phyloP scores from a whole-genome alignment of 2,113 vertebrate genomes.

The Chitala chitala region DNA sequence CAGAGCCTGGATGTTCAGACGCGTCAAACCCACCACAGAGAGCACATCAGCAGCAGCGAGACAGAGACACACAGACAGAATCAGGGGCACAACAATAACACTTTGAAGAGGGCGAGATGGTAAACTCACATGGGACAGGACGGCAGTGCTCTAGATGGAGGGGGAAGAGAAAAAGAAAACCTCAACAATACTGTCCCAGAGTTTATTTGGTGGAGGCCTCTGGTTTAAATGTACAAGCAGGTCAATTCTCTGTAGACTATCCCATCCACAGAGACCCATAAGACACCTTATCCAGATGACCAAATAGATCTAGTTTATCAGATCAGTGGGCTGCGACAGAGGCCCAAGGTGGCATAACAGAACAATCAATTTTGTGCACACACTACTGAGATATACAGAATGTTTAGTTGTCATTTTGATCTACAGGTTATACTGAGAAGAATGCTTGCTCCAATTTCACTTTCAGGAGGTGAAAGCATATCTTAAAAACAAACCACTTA shows the following conservation, averaged over 20 bases:
- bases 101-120: neutral
- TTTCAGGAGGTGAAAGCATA: too few relatives aligned
- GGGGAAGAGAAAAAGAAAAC: slow-evolving; percentile 30
- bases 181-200: slow-evolving; percentile 22
- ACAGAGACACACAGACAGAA: neutral
- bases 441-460: too few relatives aligned
- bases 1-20: neutral
- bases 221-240: neutral
- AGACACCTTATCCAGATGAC: neutral
- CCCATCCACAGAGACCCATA: neutral
- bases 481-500: too few relatives aligned
- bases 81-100: slow-evolving; percentile 8
- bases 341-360: too few relatives aligned
- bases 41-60: neutral
- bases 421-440: too few relatives aligned
- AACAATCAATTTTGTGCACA: too few relatives aligned
- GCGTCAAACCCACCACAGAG: slow-evolving; percentile 13
- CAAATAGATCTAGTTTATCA: too few relatives aligned
- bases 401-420: too few relatives aligned
- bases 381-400: too few relatives aligned
- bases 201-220: neutral
- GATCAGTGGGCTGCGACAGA: too few relatives aligned
- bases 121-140: slow-evolving; percentile 62
- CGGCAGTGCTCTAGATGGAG: slow-evolving; percentile 47
- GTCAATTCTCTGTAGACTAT: neutral